These are phyloP conservation scores for Galleria mellonella DNA, from an alignment of 1,140 invertebrate genomes.

Conservation along the genomic window DNA sequence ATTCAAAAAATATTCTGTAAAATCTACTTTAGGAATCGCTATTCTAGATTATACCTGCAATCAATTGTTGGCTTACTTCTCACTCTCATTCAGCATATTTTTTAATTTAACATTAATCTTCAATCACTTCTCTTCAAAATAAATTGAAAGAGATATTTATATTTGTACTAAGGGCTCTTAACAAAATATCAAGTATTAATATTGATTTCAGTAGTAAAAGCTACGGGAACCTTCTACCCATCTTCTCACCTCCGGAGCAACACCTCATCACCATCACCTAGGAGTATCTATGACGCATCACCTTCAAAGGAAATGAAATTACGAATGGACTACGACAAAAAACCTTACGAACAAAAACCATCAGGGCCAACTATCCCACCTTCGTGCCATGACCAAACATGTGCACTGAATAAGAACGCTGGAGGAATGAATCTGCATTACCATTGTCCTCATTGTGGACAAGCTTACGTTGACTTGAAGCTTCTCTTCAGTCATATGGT, in stretches of 20 bases:
- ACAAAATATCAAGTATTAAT: constrained; percentile 6
- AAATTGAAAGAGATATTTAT: too few relatives aligned
- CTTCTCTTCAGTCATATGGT: constrained; percentile 63
- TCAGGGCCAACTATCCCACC: constrained; percentile 55
- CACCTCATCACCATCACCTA: constrained; percentile 47
- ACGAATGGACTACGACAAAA: constrained; percentile 52
- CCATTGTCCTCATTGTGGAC: constrained; percentile 60
- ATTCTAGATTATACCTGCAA: too few relatives aligned
- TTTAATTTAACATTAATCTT: too few relatives aligned
- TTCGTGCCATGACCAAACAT: constrained; percentile 55
- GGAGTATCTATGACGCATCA: constrained; percentile 60
- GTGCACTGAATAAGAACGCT: constrained; percentile 59
- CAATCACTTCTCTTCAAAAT: too few relatives aligned
- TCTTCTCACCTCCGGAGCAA: constrained; percentile 82
- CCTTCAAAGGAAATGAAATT: constrained; percentile 57
- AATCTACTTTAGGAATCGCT: too few relatives aligned
- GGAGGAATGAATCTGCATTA: constrained; percentile 64
- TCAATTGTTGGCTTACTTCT: too few relatives aligned
- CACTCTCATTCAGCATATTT: too few relatives aligned
- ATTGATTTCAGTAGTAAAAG: constrained; percentile 91
- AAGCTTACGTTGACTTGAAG: constrained; percentile 62
- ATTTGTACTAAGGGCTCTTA: too few relatives aligned
- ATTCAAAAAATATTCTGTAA: too few relatives aligned
- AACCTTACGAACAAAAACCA: constrained; percentile 40
- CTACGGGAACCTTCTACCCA: constrained; percentile 94